A percentile compares a stretch with the other conserved stretches of the same genome.
Evolutionary conservation across 2,113 vertebrate genomes (phyloP).

Genomic region (Solenodon paradoxus): DNA sequence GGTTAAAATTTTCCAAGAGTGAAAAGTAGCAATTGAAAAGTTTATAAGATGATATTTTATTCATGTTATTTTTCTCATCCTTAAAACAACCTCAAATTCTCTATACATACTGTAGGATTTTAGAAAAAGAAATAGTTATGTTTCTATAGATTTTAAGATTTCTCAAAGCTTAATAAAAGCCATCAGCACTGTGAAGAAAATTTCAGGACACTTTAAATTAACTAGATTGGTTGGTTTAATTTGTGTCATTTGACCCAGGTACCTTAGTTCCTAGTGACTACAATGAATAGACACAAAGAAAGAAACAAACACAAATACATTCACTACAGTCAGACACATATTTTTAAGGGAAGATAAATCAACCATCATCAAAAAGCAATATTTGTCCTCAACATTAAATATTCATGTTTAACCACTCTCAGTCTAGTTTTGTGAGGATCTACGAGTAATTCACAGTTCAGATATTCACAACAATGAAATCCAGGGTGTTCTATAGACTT

Average conservation of each 20-base stretch:
- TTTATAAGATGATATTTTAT: not conserved
- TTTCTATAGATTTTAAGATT: not conserved
- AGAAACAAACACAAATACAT: not conserved
- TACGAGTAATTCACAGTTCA: not conserved
- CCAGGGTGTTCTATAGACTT: not conserved
- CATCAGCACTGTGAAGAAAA: not conserved
- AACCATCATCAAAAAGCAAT: not conserved
- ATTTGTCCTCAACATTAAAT: slow-evolving; percentile 21
- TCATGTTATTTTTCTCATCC: not conserved
- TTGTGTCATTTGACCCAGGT: not conserved
- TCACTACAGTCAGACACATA: not conserved
- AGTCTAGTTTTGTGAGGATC: not conserved
- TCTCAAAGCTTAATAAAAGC: not conserved
- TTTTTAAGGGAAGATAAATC: not conserved
- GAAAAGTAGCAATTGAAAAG: slow-evolving; percentile 8
- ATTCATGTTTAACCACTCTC: not conserved
- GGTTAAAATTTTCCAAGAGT: not conserved
- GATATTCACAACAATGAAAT: not conserved
- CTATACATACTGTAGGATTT: not conserved
- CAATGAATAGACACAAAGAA: not conserved
- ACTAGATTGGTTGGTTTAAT: not conserved
- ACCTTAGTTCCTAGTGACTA: not conserved
- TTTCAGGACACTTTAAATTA: not conserved
- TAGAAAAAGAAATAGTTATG: not conserved
- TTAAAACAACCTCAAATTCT: not conserved